Base-by-base conservation (phyloP, 2,888 invertebrate species). In the Eurois occulta region DNA sequence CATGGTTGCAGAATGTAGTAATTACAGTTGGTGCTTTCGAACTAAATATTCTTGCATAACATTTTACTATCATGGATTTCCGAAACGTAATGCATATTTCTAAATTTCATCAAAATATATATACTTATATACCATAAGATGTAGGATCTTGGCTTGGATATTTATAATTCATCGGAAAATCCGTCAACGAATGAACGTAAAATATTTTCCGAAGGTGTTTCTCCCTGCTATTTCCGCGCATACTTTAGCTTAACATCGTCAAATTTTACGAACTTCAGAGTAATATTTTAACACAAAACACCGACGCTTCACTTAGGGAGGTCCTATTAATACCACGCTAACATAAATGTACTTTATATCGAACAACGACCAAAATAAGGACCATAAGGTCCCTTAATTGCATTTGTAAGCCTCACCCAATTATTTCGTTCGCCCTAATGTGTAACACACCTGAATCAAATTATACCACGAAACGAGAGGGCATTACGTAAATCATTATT, bases 351-450 rank as follows among this genome's bases (percentile, higher is more conserved):
- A 48, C 32, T 13, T 52, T 13, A 18, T n/a, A 64, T 35, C 35
- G 71, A 52, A 67, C 72, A 79, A 72, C 28, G 58, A 43, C 60
- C 67, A 52, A 70, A 77, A 38, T 67, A 41, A 68, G 48, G 41
- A 66, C 24, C 38, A 43, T 67, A 55, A 68, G 72, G 35, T 66
- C 24, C 32, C 58, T 21, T 79, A 84, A 84, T 72, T 72, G 64
- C 60, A 66, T 85, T 85, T 71, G 13, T 75, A 75, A 65, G 64
- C 69, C 38, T n/a, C 55, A 35, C 65, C 52, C 41, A 72, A 86
- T 81, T 82, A 72, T 82, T 48, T 46, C 28, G 24, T 28, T 35
- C 74, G 16, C 52, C 43, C 28, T 72, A 71, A 76, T 46, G 38
- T 28, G 46, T 43, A 18, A 70, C 38, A 75, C 68, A 60, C 58